Evolutionary conservation across 2,797 vertebrate genomes (phyloP).

Genomic region (Melanotaenia maccullochi): DNA sequence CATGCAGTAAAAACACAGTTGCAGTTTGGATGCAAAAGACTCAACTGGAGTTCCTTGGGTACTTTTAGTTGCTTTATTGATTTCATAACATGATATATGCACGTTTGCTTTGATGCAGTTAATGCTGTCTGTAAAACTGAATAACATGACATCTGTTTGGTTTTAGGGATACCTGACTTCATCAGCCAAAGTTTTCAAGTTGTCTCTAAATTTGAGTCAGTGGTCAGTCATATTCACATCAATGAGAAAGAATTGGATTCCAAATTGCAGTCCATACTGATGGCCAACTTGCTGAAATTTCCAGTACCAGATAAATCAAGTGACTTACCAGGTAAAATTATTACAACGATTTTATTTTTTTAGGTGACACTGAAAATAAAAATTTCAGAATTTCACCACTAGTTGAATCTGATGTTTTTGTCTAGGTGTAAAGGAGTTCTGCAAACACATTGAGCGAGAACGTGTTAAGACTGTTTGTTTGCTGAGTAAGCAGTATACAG

Average conservation of each 20-base stretch:
- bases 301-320: constrained; percentile 66
- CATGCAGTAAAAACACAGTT: constrained; percentile 81
- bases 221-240: constrained; percentile 88
- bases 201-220: constrained; percentile 87
- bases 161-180: constrained; percentile 88
- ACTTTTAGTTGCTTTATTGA: constrained; percentile 31
- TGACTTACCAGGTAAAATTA: constrained; percentile 84
- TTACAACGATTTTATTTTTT: constrained; percentile 1
- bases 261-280: constrained; percentile 84
- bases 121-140: constrained; percentile 7
- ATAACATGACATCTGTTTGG: constrained; percentile 13
- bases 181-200: constrained; percentile 80
- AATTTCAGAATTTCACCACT: neutral
- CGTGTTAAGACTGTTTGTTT: constrained; percentile 81
- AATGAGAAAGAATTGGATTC: constrained; percentile 85
- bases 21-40: constrained; percentile 82
- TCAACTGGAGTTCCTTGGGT: constrained; percentile 94
- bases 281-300: constrained; percentile 88
- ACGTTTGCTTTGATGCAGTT: neutral
- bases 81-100: constrained; percentile 8
- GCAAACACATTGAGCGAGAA: constrained; percentile 85
- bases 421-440: constrained; percentile 91
- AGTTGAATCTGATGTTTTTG: constrained; percentile 26
- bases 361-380: neutral
- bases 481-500: constrained; percentile 86